phyloP scores from a whole-genome alignment of 1,140 invertebrate genomes.

The Dysdera silvatica region DNA sequence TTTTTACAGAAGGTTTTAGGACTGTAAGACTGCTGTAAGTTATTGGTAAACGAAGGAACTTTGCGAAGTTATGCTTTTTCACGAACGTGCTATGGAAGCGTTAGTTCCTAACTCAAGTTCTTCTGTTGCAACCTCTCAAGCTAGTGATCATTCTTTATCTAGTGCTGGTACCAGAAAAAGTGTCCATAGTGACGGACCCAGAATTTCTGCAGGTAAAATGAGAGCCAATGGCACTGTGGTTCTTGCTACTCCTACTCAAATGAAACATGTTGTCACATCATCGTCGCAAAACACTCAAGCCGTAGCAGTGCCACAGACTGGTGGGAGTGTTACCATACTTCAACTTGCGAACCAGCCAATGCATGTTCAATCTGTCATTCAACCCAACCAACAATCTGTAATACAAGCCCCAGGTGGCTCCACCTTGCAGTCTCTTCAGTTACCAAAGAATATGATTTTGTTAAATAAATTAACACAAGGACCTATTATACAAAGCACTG shows the following conservation, averaged over 20 bases:
- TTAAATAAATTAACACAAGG: conserved; percentile 67
- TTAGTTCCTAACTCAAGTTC: conserved; percentile 67
- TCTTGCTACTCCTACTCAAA: conserved; percentile 18
- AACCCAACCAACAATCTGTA: conserved; percentile 86
- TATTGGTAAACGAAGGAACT: too few species aligned
- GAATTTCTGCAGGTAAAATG: conserved; percentile 11
- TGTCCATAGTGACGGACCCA: neutral
- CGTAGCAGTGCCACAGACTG: conserved; percentile 34
- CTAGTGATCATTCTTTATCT: conserved; percentile 5
- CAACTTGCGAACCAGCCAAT: conserved; percentile 56
- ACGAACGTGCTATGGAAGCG: conserved; percentile 59
- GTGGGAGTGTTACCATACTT: conserved; percentile 60
- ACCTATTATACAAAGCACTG: conserved; percentile 75
- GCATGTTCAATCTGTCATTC: conserved; percentile 75
- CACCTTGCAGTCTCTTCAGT: conserved; percentile 65
- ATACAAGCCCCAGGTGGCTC: conserved; percentile 71
- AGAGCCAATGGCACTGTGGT: conserved; percentile 53
- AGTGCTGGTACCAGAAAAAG: neutral
- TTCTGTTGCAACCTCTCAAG: conserved; percentile 4
- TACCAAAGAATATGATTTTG: conserved; percentile 83
- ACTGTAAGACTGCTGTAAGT: too few species aligned
- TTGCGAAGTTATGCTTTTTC: too few species aligned
- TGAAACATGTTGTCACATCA: conserved; percentile 22
- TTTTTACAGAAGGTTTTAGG: too few species aligned
- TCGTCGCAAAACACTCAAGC: conserved; percentile 29